Base-by-base conservation (phyloP, 2,888 invertebrate genomes). In the Epiblema foenella region DNA sequence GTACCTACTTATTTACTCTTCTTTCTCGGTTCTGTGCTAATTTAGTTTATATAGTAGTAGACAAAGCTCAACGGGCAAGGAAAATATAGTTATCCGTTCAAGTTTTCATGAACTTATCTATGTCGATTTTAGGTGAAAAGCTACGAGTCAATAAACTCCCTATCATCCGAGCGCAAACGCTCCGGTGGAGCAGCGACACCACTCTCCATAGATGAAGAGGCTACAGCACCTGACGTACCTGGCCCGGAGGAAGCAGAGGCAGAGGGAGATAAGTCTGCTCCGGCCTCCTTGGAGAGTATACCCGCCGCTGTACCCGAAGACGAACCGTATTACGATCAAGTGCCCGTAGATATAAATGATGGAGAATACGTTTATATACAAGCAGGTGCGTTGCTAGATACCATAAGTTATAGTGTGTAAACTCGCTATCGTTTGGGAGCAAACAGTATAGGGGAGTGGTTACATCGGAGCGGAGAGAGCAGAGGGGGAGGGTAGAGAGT, bases 361-460 rank as follows among this genome's bases (percentile, higher is more conserved):
- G 96, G 96, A 67, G 96, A 97, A 92, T 96, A 96, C 83, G 96
- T 96, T 76, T 96, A 96, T 80, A 95, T 96, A 74, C 95, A 96
- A 91, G 95, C 96, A 70, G 95, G 95, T 88, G 89, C 91, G 79
- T 85, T 52, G 33, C 11, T 57, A 46, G 46, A n/a, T 46, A n/a
- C 46, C n/a, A 17, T 9, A 8, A 10, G 8, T n/a, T n/a, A 17
- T 51, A 17, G 11, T 18, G 10, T 11, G 11, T 1, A 51, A 51
- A 11, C 51, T 18, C 18, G 10, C 18, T 18, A 51, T 51, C 9
- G 9, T 51, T 17, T 10, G 4, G 7, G 17, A 15, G 17, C n/a
- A 10, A 51, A 51, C 51, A 10, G 18, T n/a, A n/a, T n/a, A n/a
- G 51, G 17, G 18, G n/a, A 51, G 18, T 17, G 10, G 51, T 42